These are phyloP conservation scores for Laticauda colubrina DNA, from an alignment of 2,113 vertebrate genomes.

Conservation along the genomic window DNA sequence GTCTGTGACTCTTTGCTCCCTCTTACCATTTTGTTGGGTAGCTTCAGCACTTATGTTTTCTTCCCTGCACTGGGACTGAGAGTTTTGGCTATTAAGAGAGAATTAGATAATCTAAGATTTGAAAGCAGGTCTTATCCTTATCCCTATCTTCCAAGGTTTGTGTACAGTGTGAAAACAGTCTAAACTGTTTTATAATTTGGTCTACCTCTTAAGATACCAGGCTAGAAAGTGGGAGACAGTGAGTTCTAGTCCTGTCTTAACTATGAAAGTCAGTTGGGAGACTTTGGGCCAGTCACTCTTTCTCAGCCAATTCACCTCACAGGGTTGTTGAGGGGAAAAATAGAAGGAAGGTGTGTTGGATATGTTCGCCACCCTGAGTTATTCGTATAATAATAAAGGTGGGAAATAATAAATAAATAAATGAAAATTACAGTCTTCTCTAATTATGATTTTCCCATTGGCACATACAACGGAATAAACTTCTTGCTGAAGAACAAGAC, in stretches of 20 bases:
- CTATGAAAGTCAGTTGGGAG: background rate
- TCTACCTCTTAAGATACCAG: background rate
- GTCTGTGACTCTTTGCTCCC: background rate
- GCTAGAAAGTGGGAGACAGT: background rate
- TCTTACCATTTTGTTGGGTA: background rate
- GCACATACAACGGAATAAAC: conserved; percentile 20
- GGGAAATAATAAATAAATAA: background rate
- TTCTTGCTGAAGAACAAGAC: conserved; percentile 31
- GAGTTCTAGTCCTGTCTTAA: background rate
- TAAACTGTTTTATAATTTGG: background rate
- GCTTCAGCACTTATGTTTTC: background rate
- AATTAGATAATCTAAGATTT: background rate
- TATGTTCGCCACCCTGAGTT: background rate
- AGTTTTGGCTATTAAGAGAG: background rate
- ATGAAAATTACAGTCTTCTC: background rate
- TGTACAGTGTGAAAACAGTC: background rate
- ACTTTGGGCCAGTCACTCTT: background rate
- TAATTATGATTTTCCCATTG: conserved; percentile 18
- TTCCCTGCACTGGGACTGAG: background rate
- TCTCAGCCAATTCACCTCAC: background rate
- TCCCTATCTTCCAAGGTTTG: background rate
- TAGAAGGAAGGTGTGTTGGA: background rate
- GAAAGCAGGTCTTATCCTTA: background rate
- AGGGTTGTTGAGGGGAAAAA: background rate
- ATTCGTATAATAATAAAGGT: background rate